Conservation (phyloP, 2,797 vertebrate species). For the Xenops minutus region DNA sequence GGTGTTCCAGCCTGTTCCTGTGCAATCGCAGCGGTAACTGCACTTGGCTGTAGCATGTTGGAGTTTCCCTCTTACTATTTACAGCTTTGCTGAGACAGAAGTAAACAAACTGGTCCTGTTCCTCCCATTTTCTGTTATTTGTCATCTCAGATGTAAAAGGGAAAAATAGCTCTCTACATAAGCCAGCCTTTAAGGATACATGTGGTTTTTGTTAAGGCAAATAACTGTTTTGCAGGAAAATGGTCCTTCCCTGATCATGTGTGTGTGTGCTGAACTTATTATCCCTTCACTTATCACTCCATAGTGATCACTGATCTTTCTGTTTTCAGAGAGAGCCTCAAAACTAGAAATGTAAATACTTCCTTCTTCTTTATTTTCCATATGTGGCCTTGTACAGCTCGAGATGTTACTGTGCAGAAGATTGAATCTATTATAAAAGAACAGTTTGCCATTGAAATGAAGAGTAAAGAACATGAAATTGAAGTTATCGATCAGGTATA, state of each 20-base stretch:
- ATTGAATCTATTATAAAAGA: slow-evolving; percentile 96
- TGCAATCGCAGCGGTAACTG: fast-evolving
- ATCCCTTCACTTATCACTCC: neutral
- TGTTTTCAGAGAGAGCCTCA: neutral
- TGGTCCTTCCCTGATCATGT: neutral
- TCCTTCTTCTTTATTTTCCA: neutral
- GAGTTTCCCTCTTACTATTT: neutral
- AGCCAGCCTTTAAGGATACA: neutral
- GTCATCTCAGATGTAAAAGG: neutral
- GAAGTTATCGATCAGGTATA: slow-evolving; percentile 97
- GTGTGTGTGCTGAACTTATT: neutral
- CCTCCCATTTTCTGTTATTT: neutral
- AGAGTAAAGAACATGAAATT: slow-evolving; percentile 98
- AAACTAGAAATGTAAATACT: neutral
- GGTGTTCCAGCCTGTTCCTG: neutral
- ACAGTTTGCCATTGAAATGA: slow-evolving; percentile 96
- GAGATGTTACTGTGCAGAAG: slow-evolving; percentile 93
- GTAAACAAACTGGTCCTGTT: neutral
- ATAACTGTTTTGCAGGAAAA: neutral
- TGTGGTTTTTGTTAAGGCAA: neutral
- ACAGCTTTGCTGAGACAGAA: neutral
- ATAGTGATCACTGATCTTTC: neutral
- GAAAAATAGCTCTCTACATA: neutral
- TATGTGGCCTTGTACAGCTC: slow-evolving; percentile 78
- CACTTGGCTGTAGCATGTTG: fast-evolving